Base-by-base conservation (phyloP, 2,113 vertebrate species). In the Strix aluco region DNA sequence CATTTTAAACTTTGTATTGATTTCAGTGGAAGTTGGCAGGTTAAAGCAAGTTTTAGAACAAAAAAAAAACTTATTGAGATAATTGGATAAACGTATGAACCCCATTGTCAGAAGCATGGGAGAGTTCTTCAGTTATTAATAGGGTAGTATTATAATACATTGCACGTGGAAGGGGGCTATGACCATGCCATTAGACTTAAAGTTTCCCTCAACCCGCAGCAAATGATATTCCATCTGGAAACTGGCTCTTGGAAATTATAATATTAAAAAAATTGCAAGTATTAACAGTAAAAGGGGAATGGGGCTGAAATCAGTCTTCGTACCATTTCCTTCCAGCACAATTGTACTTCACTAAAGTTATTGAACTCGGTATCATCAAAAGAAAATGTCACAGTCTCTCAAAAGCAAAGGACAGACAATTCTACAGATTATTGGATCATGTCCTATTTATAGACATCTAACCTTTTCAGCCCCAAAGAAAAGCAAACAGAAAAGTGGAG, bases 361-460 rank as follows among this genome's bases (percentile, higher is more conserved):
- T 42, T 93, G 90, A 94, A 91, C 40, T 21, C 5, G 8, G 58
- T 82, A 67, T 92, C 93, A 94, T 91, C 82, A 86, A 96, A 92
- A 79, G 89, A 96, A 97, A 97, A 97, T 95, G 94, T 85, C 95
- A 97, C 81, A 86, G 91, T 88, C 79, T 90, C 63, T 95, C 77
- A 95, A 90, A 92, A 95, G 86, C 80, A 95, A 96, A 94, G 89
- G 65, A 97, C 61, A 96, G 94, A 86, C 77, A 95, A 92, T 90
- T 95, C 51, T 86, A 80, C 40, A 79, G 88, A 94, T 96, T 97
- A 97, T 96, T 97, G 74, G 80, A 97, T 96, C 86, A 88, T 83
- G 63, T 96, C 34, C 89, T 97, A 94, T 96, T 97, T 97, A 95
- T 96, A 97, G 92, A 91, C 93, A 94, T 88, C 55, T 87, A 98